Evolutionary conservation across 2,888 invertebrate species (phyloP).

Genomic region (Drosophila fungiperda): DNA sequence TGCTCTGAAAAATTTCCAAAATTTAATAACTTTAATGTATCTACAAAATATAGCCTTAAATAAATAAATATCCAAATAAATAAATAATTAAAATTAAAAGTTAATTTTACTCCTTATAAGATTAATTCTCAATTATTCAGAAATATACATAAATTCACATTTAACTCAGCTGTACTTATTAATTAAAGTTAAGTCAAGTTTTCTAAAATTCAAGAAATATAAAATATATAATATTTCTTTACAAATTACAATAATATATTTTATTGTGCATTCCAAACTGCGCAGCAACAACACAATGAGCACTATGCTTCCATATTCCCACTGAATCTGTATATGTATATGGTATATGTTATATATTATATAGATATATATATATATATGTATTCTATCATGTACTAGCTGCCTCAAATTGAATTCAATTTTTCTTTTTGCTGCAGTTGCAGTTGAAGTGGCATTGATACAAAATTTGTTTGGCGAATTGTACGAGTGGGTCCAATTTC

Average conservation of each 20-base stretch:
- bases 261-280: neutral
- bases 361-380: constrained; percentile 7
- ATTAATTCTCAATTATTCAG: too few relatives aligned
- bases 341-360: constrained; percentile 31
- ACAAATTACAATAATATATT: neutral
- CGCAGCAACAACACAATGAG: constrained; percentile 5
- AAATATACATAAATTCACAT: neutral
- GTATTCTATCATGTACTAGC: constrained; percentile 1
- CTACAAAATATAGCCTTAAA: neutral
- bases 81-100: neutral
- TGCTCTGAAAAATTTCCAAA: constrained; percentile 2
- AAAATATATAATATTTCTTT: neutral
- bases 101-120: neutral
- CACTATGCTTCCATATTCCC: neutral
- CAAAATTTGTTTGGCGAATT: constrained; percentile 60
- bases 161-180: neutral
- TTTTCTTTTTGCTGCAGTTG: constrained; percentile 26
- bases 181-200: neutral
- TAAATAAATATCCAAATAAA: neutral
- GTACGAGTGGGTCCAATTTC: constrained; percentile 62
- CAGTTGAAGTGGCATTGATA: constrained; percentile 34
- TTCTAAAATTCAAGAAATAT: neutral
- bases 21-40: constrained; percentile 12
- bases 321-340: constrained; percentile 15
- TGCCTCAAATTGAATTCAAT: constrained; percentile 51